These are phyloP conservation scores for Acanthurus leucopareius DNA, from an alignment of 2,797 vertebrate species.

Conservation along the genomic window DNA sequence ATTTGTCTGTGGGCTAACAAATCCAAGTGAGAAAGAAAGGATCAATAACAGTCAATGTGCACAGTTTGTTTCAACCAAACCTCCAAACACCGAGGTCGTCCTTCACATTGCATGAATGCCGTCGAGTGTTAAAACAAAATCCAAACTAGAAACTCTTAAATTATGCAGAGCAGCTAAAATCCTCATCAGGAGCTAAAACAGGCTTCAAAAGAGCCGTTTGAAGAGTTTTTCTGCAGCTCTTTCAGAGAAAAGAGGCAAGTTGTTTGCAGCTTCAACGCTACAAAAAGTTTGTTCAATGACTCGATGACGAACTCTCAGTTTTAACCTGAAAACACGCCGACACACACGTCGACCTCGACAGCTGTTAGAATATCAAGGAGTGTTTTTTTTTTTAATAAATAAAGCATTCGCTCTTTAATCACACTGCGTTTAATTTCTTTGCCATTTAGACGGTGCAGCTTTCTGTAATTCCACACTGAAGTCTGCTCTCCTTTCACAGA, in stretches of 20 bases:
- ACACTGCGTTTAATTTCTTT: slow-evolving; percentile 45
- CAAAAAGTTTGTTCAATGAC: slow-evolving; percentile 24
- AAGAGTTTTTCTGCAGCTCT: slow-evolving; percentile 57
- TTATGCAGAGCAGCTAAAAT: slow-evolving; percentile 48
- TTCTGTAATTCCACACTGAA: slow-evolving; percentile 47
- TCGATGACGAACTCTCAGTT: slow-evolving; percentile 18
- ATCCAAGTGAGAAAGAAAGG: slow-evolving; percentile 83
- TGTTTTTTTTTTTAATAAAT: not conserved
- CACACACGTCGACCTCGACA: slow-evolving; percentile 25
- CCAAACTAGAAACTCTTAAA: slow-evolving; percentile 44
- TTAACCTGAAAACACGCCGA: slow-evolving; percentile 21
- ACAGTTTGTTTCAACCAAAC: slow-evolving; percentile 45
- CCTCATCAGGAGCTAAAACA: slow-evolving; percentile 51
- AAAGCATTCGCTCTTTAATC: slow-evolving; percentile 43
- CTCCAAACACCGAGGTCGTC: slow-evolving; percentile 6
- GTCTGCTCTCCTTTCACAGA: slow-evolving; percentile 59
- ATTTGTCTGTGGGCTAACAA: slow-evolving; percentile 84
- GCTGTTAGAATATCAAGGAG: slow-evolving; percentile 21
- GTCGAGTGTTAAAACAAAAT: slow-evolving; percentile 39
- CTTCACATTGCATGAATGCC: not conserved
- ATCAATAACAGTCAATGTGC: slow-evolving; percentile 73
- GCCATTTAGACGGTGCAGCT: slow-evolving; percentile 32
- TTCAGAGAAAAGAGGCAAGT: no score
- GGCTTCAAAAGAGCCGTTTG: slow-evolving; percentile 50
- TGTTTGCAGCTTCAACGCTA: no score